A percentile compares a stretch with the other conserved stretches of the same genome.
phyloP scores from a whole-genome alignment of 1,140 invertebrate genomes.

The Drosophila mayri region DNA sequence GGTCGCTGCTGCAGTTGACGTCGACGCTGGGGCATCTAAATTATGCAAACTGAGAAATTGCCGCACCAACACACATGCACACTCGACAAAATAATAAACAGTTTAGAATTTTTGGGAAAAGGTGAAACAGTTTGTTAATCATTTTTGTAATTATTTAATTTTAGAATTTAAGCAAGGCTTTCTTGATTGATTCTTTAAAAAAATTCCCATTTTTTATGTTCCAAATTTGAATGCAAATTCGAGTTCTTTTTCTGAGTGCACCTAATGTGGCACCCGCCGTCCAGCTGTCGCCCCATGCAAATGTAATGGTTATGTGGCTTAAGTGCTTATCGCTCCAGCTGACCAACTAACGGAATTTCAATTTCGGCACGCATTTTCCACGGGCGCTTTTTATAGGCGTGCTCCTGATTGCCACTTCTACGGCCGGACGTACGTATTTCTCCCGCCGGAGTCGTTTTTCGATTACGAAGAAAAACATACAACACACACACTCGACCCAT shows the following conservation, averaged over 20 bases:
- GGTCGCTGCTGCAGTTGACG: conserved; percentile 12
- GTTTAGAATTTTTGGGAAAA: neutral
- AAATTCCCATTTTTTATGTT: too few relatives aligned
- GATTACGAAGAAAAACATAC: conserved; percentile 47
- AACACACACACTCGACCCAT: conserved; percentile 20
- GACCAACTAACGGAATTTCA: conserved; percentile 55
- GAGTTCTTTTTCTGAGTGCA: neutral
- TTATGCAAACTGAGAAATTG: conserved; percentile 71
- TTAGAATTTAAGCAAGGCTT: neutral
- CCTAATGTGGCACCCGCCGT: conserved; percentile 5
- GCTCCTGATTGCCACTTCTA: conserved; percentile 39
- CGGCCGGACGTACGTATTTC: neutral
- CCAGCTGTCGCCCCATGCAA: conserved; percentile 42
- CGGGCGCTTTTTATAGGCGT: conserved; percentile 55
- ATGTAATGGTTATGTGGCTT: conserved; percentile 42
- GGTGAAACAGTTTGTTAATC: neutral
- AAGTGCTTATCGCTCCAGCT: conserved; percentile 35
- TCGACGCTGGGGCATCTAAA: conserved; percentile 57
- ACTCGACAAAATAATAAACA: conserved; percentile 2
- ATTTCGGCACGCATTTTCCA: conserved; percentile 49
- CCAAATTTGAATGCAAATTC: neutral
- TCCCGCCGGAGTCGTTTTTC: conserved; percentile 36
- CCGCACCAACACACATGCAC: conserved; percentile 31
- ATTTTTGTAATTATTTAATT: neutral
- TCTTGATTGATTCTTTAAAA: neutral